phyloP scores from a whole-genome alignment of 2,888 invertebrate species.

The Epinotia nisella region DNA sequence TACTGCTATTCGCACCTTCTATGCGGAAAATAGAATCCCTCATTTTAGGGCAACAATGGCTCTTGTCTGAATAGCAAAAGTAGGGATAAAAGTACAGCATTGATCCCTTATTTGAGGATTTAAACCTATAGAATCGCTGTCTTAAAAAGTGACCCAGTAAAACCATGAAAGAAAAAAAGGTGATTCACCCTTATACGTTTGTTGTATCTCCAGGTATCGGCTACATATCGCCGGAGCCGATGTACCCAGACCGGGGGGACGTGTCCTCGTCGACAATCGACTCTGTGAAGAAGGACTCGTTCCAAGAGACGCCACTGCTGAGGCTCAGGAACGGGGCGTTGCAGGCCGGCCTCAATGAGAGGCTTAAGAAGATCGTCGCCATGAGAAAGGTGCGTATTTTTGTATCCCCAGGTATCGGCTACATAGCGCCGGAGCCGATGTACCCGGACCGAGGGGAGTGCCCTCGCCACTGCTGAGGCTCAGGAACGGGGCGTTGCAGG shows the following conservation, averaged over 20 bases:
- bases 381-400: slow-evolving; percentile 71
- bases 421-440: slow-evolving; percentile 88
- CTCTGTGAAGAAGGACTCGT: slow-evolving; percentile 54
- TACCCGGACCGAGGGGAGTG: slow-evolving; percentile 81
- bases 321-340: slow-evolving; percentile 88
- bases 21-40: too few relatives aligned
- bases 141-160: too few relatives aligned
- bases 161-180: too few relatives aligned
- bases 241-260: slow-evolving; percentile 83
- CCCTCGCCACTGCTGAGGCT: slow-evolving; percentile 84
- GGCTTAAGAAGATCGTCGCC: slow-evolving; percentile 82
- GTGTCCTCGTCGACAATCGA: slow-evolving; percentile 64
- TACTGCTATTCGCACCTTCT: too few relatives aligned
- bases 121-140: not conserved
- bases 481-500: slow-evolving; percentile 88
- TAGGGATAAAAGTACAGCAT: too few relatives aligned
- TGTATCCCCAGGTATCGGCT: slow-evolving; percentile 67
- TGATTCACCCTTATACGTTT: too few relatives aligned
- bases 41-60: too few relatives aligned
- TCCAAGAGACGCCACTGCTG: slow-evolving; percentile 77
- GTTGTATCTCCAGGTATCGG: slow-evolving; percentile 67
- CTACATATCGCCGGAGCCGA: slow-evolving; percentile 88
- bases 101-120: not conserved
- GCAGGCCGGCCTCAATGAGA: slow-evolving; percentile 86
- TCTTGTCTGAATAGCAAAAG: too few relatives aligned